Evolutionary conservation across 2,888 invertebrate genomes (phyloP), one percentile per base, ranked within the genome.

Genomic region (Neocrepidodera transversa): DNA sequence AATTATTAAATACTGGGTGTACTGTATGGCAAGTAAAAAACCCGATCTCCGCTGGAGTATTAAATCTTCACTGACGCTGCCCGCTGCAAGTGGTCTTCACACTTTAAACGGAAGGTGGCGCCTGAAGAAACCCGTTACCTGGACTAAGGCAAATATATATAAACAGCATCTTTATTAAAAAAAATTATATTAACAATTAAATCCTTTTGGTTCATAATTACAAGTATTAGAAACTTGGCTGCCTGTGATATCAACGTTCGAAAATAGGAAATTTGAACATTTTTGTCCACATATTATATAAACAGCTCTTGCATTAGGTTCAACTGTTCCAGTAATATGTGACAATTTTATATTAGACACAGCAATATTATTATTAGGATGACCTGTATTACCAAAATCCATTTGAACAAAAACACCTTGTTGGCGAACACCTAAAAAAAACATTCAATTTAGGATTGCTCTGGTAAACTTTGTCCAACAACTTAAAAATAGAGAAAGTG

Each of bases 341-440:
- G 18, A 23, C 10, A 43, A 8, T 23, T 35, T 30, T 1, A 54
- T 16, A 35, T 40, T 35, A n/a, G 14, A 20, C 1, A 54, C 45
- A 16, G 45, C 54, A 36, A 54, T 45, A n/a, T 54, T 54, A 35
- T 54, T 54, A 7, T 54, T 54, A 2, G 17, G 30, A 17, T 45
- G 45, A 5, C 54, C 54, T 2, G 8, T 6, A 11, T 35, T 26
- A 6, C 54, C 54, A 11, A 5, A 54, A 23, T 54, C 54, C 54
- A 54, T 54, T 36, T 54, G 36, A 6, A 54, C 35, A 17, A 10
- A 54, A 10, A 54, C 26, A 18, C 54, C 54, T 36, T 45, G 45
- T 28, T 45, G 45, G 2, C 45, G 26, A 26, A 54, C 32, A 10
- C 35, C 54, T 54, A 16, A 23, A 54, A 53, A 20, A 18, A 14